Percentiles rank a stretch among this genome's conserved stretches.
Conservation (phyloP, 1,140 invertebrate genomes). For the Leptonema lineaticorne region DNA sequence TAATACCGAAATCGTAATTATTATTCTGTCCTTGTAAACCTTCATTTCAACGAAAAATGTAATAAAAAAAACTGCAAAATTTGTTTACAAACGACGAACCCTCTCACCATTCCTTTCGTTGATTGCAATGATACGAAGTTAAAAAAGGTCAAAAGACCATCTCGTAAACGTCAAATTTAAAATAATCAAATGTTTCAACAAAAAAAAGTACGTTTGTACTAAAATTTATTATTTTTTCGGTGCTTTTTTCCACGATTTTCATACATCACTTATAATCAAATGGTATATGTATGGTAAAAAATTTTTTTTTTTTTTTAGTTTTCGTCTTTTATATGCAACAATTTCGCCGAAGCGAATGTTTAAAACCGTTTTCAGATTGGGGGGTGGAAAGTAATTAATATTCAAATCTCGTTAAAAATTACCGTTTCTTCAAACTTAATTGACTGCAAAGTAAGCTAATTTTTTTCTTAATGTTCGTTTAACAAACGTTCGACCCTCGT, state of each 20-base stretch:
- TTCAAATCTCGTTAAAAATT: conserved; percentile 11
- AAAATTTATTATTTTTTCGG: neutral
- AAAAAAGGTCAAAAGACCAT: neutral
- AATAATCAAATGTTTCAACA: neutral
- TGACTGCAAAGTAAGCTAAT: neutral
- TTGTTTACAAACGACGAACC: neutral
- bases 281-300: too few relatives aligned
- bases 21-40: neutral
- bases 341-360: too few relatives aligned
- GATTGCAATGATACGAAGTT: neutral
- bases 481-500: neutral
- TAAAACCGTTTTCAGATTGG: too few relatives aligned
- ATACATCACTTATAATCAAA: too few relatives aligned
- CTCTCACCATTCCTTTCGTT: neutral
- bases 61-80: neutral
- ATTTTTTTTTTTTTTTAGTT: too few relatives aligned
- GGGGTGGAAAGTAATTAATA: conserved; percentile 2
- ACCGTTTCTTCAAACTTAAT: neutral
- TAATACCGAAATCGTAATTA: conserved; percentile 1
- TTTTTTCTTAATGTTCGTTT: neutral
- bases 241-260: neutral
- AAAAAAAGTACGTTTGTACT: too few relatives aligned
- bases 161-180: neutral
- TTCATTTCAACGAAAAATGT: too few relatives aligned
- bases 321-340: too few relatives aligned